Evolutionary conservation across 2,888 invertebrate species (phyloP).

Genomic region (Parochlus steinenii): DNA sequence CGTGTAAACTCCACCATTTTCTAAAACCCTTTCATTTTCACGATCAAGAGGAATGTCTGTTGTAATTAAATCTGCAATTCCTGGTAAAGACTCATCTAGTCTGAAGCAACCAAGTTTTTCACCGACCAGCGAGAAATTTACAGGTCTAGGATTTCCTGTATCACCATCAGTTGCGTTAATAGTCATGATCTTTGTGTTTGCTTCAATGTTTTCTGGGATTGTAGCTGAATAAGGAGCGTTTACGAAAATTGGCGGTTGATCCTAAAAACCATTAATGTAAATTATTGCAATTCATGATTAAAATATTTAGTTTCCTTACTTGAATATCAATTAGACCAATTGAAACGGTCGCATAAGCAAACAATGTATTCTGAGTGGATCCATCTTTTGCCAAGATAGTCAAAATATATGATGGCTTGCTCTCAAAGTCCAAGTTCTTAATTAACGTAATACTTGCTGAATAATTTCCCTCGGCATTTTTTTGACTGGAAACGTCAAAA

Average conservation of each 20-base stretch:
- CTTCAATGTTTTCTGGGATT: constrained; percentile 50
- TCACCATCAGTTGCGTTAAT: constrained; percentile 69
- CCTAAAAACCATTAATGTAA: too few species aligned
- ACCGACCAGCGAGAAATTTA: constrained; percentile 49
- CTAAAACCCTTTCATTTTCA: constrained; percentile 53
- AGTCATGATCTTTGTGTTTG: constrained; percentile 45
- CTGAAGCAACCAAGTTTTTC: constrained; percentile 52
- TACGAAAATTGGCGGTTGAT: constrained; percentile 65
- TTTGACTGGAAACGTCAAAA: constrained; percentile 47
- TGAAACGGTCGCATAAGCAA: constrained; percentile 53
- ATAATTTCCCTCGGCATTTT: constrained; percentile 49
- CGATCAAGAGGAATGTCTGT: constrained; percentile 51
- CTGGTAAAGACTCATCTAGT: constrained; percentile 34
- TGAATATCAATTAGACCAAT: constrained; percentile 63
- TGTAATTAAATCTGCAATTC: constrained; percentile 42
- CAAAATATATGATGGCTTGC: constrained; percentile 52
- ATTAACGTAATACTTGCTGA: constrained; percentile 48
- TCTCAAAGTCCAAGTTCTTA: constrained; percentile 60
- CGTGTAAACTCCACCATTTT: constrained; percentile 62
- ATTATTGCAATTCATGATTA: too few species aligned
- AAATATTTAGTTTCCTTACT: too few species aligned
- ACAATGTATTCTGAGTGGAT: constrained; percentile 41
- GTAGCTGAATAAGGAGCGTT: constrained; percentile 67
- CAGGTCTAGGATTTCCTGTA: constrained; percentile 49
- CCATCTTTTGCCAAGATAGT: constrained; percentile 49